phyloP scores from a whole-genome alignment of 2,888 invertebrate genomes.

The Catocala fraxini region DNA sequence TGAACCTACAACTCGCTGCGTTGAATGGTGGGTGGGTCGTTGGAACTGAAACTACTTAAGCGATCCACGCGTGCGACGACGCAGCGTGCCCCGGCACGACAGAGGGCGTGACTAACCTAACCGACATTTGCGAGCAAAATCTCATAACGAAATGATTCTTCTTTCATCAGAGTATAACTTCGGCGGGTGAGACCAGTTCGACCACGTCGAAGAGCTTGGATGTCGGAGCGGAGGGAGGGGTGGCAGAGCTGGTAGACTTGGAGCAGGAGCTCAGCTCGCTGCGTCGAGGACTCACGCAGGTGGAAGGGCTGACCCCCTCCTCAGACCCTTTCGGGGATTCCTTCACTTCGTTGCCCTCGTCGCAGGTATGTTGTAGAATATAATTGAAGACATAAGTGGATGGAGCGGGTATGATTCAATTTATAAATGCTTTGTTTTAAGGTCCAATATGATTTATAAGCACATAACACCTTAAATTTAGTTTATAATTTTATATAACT shows the following conservation, averaged over 20 bases:
- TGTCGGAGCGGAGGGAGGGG: constrained; percentile 86
- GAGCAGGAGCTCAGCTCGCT: constrained; percentile 95
- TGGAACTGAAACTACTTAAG: no score
- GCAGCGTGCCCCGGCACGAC: no score
- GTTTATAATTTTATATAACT: no score
- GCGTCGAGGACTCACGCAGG: constrained; percentile 95
- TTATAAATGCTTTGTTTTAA: no score
- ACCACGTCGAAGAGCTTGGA: constrained; percentile 62
- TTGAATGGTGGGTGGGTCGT: no score
- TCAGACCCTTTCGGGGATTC: constrained; percentile 85
- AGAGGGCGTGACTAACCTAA: no score
- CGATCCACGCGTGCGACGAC: no score
- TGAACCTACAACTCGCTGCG: no score
- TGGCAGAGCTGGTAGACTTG: constrained; percentile 95
- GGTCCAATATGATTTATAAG: no score
- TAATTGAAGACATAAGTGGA: background rate
- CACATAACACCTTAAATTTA: no score
- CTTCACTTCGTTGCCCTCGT: constrained; percentile 66
- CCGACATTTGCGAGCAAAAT: no score
- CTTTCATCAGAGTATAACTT: constrained; percentile 62
- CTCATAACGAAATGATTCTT: background rate
- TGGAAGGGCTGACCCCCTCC: constrained; percentile 94
- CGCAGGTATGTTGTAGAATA: constrained; percentile 61
- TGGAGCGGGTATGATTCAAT: no score
- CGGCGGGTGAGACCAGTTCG: constrained; percentile 62